Evolutionary conservation across 2,113 vertebrate genomes (phyloP).

Genomic region (Rissa tridactyla): DNA sequence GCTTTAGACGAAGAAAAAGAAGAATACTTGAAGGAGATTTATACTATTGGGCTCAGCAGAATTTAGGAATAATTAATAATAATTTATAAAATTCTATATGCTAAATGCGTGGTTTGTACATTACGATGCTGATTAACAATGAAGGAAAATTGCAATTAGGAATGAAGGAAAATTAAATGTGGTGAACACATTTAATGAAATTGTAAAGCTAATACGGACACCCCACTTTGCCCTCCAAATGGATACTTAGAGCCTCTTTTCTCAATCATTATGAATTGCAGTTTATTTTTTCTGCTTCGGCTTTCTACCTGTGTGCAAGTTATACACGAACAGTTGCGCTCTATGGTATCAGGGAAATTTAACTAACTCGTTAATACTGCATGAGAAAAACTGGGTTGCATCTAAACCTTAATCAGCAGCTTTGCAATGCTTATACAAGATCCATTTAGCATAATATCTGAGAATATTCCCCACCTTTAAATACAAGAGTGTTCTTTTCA

Average conservation of each 20-base stretch:
- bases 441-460: neutral
- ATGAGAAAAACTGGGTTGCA: neutral
- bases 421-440: neutral
- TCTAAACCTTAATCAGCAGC: neutral
- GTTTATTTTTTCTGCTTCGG: neutral
- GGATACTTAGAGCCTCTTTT: neutral
- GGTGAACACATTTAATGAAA: neutral
- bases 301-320: neutral
- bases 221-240: neutral
- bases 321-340: accelerated
- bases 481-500: neutral
- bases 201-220: neutral
- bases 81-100: neutral
- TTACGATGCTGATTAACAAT: neutral
- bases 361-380: neutral
- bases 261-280: neutral
- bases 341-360: neutral
- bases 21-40: neutral
- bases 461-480: neutral
- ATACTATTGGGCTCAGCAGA: neutral
- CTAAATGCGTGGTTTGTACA: neutral
- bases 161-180: neutral
- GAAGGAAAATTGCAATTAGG: neutral
- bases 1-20: neutral
- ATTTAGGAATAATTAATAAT: neutral